A percentile compares a stretch with the other conserved stretches of the same genome.
phyloP scores from a whole-genome alignment of 2,797 vertebrate genomes.

The Tenualosa thibaudeaui region DNA sequence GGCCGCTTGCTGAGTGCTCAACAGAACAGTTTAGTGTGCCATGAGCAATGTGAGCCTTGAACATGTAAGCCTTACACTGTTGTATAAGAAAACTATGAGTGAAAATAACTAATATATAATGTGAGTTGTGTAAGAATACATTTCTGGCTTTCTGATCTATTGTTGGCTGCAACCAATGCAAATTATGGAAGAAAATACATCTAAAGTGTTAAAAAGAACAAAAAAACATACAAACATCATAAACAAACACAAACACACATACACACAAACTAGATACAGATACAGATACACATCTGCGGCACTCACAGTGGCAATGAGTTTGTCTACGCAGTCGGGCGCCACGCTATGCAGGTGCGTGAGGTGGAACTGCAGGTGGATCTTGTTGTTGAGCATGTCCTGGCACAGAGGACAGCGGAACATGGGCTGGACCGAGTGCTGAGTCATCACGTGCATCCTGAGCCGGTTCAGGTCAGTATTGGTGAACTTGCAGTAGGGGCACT shows the following conservation, averaged over 20 bases:
- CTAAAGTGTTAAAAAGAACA: not conserved
- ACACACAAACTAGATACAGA: not conserved
- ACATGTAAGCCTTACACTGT: not conserved
- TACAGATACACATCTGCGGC: not conserved
- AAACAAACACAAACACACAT: conserved; percentile 17
- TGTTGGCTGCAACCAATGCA: not conserved
- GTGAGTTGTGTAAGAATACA: not conserved
- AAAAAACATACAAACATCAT: not conserved
- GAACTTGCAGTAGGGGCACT: conserved; percentile 99
- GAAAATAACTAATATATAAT: not conserved
- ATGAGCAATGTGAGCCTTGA: not conserved
- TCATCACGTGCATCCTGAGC: conserved; percentile 98
- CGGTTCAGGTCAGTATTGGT: conserved; percentile 94
- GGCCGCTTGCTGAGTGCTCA: not conserved
- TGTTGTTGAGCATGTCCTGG: conserved; percentile 99
- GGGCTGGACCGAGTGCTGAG: conserved; percentile 97
- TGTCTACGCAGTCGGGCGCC: conserved; percentile 96
- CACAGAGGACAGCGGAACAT: conserved; percentile 96
- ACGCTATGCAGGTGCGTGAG: conserved; percentile 99
- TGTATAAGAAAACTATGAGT: not conserved
- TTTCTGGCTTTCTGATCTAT: not conserved
- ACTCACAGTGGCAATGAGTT: conserved; percentile 95
- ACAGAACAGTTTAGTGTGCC: not conserved
- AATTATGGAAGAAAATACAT: not conserved
- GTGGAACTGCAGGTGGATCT: conserved; percentile 98